Percentiles rank a stretch among this genome's conserved stretches.
Conservation (phyloP, 2,113 vertebrate species). For the Tyto alba region DNA sequence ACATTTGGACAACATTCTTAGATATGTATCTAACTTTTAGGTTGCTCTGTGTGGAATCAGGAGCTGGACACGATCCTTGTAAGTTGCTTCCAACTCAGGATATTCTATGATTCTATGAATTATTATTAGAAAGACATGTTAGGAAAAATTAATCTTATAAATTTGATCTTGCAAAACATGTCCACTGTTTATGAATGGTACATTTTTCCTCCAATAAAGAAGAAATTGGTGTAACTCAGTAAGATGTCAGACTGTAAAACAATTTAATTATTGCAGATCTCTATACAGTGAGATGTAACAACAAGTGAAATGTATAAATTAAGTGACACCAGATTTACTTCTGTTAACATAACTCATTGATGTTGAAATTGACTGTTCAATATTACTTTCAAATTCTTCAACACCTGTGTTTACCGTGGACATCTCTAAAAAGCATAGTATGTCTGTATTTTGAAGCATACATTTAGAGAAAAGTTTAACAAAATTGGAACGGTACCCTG, state of each 20-base stretch:
- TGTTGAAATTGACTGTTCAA: not conserved
- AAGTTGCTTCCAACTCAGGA: accelerated
- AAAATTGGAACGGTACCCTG: not conserved
- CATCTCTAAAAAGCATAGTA: not conserved
- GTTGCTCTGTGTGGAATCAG: not conserved
- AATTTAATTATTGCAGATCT: not conserved
- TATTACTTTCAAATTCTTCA: not conserved
- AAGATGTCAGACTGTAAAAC: not conserved
- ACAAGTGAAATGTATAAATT: not conserved
- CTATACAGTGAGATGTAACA: not conserved
- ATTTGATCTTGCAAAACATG: not conserved
- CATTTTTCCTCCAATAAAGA: not conserved
- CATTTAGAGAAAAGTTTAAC: not conserved
- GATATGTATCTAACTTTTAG: not conserved
- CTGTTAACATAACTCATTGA: not conserved
- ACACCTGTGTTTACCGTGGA: not conserved
- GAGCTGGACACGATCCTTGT: accelerated
- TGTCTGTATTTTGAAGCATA: not conserved
- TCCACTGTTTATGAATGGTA: not conserved
- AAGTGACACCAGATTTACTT: not conserved
- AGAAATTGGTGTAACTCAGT: not conserved
- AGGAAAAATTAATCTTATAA: not conserved
- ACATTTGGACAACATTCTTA: not conserved
- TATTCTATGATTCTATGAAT: not conserved
- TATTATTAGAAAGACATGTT: not conserved